Evolutionary conservation across 1,140 invertebrate genomes (phyloP).

Genomic region (Drosophila kikkawai): DNA sequence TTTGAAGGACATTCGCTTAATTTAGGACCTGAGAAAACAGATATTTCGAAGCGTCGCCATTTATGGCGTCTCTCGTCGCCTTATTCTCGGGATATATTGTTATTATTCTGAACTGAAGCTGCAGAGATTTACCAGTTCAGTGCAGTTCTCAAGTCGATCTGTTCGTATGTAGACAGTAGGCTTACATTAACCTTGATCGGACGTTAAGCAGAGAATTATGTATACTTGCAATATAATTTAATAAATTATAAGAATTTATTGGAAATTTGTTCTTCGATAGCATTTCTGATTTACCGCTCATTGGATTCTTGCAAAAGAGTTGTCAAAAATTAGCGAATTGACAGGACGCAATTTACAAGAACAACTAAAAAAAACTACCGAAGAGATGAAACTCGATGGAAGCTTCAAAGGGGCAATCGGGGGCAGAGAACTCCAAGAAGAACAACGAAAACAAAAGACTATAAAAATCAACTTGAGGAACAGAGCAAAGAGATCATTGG

Average conservation of each 20-base stretch:
- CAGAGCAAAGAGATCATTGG: conserved; percentile 68
- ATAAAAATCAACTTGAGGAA: conserved; percentile 56
- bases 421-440: conserved; percentile 46
- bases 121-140: neutral
- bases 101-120: neutral
- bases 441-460: conserved; percentile 51
- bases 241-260: no score
- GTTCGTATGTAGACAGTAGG: neutral
- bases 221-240: no score
- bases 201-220: neutral
- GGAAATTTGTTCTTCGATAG: no score
- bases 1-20: conserved; percentile 23
- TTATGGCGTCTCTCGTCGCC: conserved; percentile 7
- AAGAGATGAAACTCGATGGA: neutral
- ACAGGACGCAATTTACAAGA: neutral
- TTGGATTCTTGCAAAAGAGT: neutral
- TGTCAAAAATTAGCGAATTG: neutral
- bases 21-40: conserved; percentile 21
- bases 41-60: conserved; percentile 7
- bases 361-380: neutral
- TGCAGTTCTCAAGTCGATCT: no score
- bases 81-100: conserved; percentile 1
- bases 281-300: neutral
- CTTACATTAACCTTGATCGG: neutral
- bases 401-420: neutral